phyloP scores from a whole-genome alignment of 2,888 invertebrate genomes.

The Elmis aenea region DNA sequence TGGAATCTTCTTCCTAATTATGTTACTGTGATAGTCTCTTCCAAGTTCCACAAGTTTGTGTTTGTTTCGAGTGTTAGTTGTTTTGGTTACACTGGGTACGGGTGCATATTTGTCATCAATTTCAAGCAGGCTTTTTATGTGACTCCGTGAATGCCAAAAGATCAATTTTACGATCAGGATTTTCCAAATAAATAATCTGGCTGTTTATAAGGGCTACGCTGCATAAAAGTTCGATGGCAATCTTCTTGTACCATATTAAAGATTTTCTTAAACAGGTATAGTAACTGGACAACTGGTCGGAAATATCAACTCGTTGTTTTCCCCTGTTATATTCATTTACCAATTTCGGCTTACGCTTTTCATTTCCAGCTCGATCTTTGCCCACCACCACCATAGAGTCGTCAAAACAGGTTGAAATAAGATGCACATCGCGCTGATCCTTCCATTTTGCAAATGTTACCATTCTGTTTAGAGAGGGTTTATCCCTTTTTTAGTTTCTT shows the following conservation, averaged over 20 bases:
- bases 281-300: constrained; percentile 1
- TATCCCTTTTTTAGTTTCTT: background rate
- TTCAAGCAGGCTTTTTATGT: no score
- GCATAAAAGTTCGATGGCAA: constrained; percentile 1
- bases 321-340: constrained; percentile 1
- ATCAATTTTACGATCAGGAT: no score
- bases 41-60: no score
- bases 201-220: no score
- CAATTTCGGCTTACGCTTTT: background rate
- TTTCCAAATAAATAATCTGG: no score
- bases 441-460: constrained; percentile 2
- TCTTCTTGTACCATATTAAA: constrained; percentile 2
- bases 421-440: background rate
- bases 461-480: background rate
- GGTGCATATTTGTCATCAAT: no score
- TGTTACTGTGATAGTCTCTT: no score
- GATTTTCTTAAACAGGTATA: no score
- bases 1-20: no score
- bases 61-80: no score
- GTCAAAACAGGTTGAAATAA: background rate
- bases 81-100: no score
- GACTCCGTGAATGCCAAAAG: no score
- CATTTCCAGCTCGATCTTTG: background rate
- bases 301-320: background rate
- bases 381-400: background rate